Evolutionary conservation across 2,113 vertebrate genomes (phyloP), one percentile per base, ranked within the genome.

Genomic region (Ceyx margarethae): DNA sequence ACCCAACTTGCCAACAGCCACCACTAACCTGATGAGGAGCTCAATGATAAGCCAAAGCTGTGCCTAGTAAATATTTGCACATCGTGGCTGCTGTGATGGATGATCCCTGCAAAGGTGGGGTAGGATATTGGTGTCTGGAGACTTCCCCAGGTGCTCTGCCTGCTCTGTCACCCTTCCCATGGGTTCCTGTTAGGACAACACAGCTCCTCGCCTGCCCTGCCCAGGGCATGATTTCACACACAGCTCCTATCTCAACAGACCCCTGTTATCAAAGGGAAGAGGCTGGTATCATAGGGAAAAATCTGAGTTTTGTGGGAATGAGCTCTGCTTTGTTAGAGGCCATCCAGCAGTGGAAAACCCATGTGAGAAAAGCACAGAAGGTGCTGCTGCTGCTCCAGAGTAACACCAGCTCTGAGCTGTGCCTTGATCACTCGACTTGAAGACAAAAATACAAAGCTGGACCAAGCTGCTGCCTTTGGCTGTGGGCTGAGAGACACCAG

Each of bases 91-190:
- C 50, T 26, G n/a, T 51, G 67, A 60, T 46, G 48, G 79, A 85
- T 87, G 61, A 79, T 64, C 48, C 43, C 71, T 58, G 18, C 3
- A 1, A 54, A 72, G 57, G 73, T 3, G 12, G 42, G 31, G 22
- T 66, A 75, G 82, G 68, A 50, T 46, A 11, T 4, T 53, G 22
- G 58, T 80, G 54, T 58, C 15, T 12, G 60, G 60, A 90, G 76
- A 26, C 54, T 61, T 79, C 72, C 10, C 1, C 28, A 56, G 64
- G 42, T 0, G 0, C 29, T 67, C 35, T 0, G 3, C 60, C 46
- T 84, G 60, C 60, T 88, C 61, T 10, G 8, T 43, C 73, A 33
- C 29, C 29, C 33, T 77, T 86, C 65, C 46, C 13, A 2, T 19
- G 3, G 61, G 31, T 69, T 21, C 80, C 67, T 86, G 60, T 90